phyloP scores from a whole-genome alignment of 2,888 invertebrate species.

The Acheta domesticus region DNA sequence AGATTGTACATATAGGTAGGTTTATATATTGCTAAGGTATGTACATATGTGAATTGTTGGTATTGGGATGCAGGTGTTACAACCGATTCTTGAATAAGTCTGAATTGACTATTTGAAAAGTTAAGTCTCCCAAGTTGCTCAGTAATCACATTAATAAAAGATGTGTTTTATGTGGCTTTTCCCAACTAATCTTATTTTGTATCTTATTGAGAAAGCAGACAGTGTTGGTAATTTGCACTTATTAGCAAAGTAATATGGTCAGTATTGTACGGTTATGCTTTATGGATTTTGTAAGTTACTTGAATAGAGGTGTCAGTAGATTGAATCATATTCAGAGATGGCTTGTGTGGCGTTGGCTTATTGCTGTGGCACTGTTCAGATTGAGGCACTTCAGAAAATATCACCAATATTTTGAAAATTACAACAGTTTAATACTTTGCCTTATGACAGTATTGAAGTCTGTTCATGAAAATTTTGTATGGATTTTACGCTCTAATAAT shows the following conservation, averaged over 20 bases:
- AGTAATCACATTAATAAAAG: background rate
- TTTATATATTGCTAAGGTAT: background rate
- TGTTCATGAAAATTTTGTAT: background rate
- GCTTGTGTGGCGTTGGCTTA: background rate
- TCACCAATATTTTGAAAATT: too few species aligned
- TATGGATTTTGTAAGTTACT: background rate
- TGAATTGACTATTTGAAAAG: background rate
- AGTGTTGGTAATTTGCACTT: constrained; percentile 2
- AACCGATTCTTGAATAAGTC: background rate
- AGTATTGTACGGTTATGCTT: constrained; percentile 1
- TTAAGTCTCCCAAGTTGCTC: background rate
- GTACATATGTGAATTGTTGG: background rate
- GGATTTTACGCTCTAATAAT: background rate
- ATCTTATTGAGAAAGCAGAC: background rate
- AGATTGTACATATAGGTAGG: background rate
- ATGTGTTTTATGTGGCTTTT: constrained; percentile 9
- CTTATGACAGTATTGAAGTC: too few species aligned
- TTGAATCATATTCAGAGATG: background rate
- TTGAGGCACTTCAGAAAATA: too few species aligned
- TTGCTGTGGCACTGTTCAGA: background rate
- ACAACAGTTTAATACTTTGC: too few species aligned
- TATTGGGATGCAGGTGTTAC: background rate
- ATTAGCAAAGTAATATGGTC: constrained; percentile 3
- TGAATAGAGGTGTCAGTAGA: constrained; percentile 3
- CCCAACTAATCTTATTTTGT: background rate